Conservation (phyloP, 2,888 invertebrate species). For the Campaea margaritaria region DNA sequence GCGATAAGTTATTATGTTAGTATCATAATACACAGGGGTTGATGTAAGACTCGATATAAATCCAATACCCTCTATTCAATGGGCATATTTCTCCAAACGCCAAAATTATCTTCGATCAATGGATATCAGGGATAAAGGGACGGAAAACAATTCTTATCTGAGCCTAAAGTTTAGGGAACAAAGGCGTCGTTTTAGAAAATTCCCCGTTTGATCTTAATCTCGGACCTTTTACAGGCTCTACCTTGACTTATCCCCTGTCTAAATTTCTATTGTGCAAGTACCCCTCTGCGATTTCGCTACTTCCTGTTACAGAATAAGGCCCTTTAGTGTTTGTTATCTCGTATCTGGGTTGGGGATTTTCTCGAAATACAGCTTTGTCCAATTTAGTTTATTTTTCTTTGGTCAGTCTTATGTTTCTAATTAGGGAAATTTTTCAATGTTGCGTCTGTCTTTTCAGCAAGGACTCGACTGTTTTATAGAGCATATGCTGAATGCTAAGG, state of each 20-base stretch:
- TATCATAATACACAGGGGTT: too few relatives aligned
- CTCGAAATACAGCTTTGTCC: too few relatives aligned
- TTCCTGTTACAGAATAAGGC: constrained; percentile 11
- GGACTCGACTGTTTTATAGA: too few relatives aligned
- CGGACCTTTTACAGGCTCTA: constrained; percentile 9
- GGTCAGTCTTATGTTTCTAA: too few relatives aligned
- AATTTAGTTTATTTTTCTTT: too few relatives aligned
- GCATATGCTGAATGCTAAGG: too few relatives aligned
- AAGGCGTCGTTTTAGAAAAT: constrained; percentile 35
- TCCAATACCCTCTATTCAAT: neutral
- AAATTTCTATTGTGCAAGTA: constrained; percentile 28
- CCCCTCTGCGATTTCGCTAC: constrained; percentile 13
- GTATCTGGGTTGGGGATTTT: too few relatives aligned
- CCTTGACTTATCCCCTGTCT: constrained; percentile 20
- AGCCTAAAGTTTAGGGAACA: constrained; percentile 29
- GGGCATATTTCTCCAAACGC: neutral
- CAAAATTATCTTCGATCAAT: constrained; percentile 31
- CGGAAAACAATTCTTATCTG: constrained; percentile 34
- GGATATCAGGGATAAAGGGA: constrained; percentile 14
- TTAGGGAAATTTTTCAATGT: too few relatives aligned
- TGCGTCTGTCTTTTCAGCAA: too few relatives aligned
- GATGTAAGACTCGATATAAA: neutral
- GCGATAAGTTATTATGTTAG: too few relatives aligned
- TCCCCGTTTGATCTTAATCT: constrained; percentile 32
- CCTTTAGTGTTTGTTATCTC: too few relatives aligned